phyloP scores from a whole-genome alignment of 2,888 invertebrate species.

The Epistrophella euchroma region DNA sequence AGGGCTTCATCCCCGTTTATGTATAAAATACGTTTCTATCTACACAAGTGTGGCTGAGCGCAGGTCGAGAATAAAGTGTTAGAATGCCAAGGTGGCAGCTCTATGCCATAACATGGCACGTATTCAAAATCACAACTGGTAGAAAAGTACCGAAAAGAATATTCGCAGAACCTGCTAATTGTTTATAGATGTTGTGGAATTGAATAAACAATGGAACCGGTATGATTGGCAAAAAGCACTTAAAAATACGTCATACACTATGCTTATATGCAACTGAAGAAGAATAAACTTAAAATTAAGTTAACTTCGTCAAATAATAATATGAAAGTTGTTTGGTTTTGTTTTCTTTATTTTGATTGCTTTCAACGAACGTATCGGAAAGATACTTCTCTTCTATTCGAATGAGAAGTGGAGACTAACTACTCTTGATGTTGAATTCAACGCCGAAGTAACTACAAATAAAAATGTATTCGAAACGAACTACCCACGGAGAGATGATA shows the following conservation, averaged over 20 bases:
- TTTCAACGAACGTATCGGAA: not conserved
- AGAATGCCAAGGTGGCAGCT: conserved; percentile 34
- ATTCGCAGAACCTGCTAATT: conserved; percentile 2
- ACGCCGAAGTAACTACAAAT: conserved; percentile 10
- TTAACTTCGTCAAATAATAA: conserved; percentile 6
- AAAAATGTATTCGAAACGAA: not conserved
- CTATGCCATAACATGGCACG: conserved; percentile 55
- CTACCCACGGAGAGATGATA: conserved; percentile 29
- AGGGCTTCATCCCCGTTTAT: conserved; percentile 48
- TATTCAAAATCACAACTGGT: conserved; percentile 50
- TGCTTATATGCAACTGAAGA: conserved; percentile 4
- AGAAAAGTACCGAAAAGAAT: not conserved
- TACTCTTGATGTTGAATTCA: conserved; percentile 3
- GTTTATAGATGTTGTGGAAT: not conserved
- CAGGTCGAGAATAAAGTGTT: conserved; percentile 48
- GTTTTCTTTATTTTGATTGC: not conserved
- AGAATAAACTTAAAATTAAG: conserved; percentile 11
- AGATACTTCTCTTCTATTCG: conserved; percentile 58
- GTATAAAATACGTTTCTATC: conserved; percentile 51
- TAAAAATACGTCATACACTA: not conserved
- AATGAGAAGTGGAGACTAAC: conserved; percentile 63
- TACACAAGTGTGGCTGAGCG: conserved; percentile 56
- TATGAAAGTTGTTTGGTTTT: conserved; percentile 4
- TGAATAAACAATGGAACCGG: not conserved
- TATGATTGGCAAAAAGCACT: conserved; percentile 6